Evolutionary conservation across 2,797 vertebrate genomes (phyloP).

Genomic region (Vireo griseus): DNA sequence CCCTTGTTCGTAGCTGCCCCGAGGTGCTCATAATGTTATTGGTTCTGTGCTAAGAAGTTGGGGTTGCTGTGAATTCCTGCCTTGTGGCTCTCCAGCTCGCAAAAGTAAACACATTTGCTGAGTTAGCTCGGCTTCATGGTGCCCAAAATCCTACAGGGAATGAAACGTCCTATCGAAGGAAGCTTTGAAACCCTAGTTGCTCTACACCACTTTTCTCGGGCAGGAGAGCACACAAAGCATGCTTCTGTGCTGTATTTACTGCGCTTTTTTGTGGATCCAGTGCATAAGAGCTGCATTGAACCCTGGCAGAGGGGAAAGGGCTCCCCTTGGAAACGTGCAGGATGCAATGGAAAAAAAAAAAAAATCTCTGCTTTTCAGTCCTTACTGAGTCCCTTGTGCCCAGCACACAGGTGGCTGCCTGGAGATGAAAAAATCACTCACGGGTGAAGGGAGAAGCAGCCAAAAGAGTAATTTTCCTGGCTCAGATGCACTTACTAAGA

Average conservation of each 20-base stretch:
- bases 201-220: conserved; percentile 33
- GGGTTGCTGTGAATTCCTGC: conserved; percentile 69
- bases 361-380: conserved; percentile 23
- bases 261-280: background rate
- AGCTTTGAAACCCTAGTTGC: conserved; percentile 70
- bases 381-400: conserved; percentile 59
- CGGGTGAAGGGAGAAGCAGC: conserved; percentile 7
- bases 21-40: conserved; percentile 67
- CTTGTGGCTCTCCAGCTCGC: conserved; percentile 64
- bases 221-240: conserved; percentile 47
- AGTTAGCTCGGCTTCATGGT: background rate
- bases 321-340: conserved; percentile 42
- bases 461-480: conserved; percentile 53
- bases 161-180: conserved; percentile 50
- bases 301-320: conserved; percentile 35
- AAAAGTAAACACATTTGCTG: conserved; percentile 57
- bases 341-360: conserved; percentile 58
- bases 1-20: conserved; percentile 67
- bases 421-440: background rate
- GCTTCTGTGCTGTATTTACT: conserved; percentile 58
- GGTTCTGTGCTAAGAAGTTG: conserved; percentile 52
- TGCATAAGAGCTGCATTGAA: conserved; percentile 72
- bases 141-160: conserved; percentile 49
- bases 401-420: conserved; percentile 31
- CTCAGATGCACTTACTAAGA: background rate